Base-by-base conservation (phyloP, 2,113 vertebrate genomes). In the Ardeotis arabs region DNA sequence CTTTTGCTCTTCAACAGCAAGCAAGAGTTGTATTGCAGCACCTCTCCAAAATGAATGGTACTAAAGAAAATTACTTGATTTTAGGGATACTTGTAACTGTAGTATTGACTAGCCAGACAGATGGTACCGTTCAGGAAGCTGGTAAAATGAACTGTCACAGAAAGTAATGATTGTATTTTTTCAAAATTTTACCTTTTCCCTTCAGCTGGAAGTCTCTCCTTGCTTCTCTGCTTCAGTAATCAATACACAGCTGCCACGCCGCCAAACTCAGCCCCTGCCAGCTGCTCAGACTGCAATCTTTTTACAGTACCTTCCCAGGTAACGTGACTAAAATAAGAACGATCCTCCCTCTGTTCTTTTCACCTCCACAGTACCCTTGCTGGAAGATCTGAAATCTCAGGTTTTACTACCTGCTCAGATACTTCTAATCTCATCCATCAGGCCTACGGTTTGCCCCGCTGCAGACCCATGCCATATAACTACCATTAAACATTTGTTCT, bases 391-490 rank as follows among this genome's bases (percentile, higher is more conserved):
- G 1, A 89, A 92, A 90, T 81, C 24, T 17, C 7, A 3, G 25
- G 14, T 78, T 89, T 81, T n/a, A 80, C 53, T 39, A 2, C 16
- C 31, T 92, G 24, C 35, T 90, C 31, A 66, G 28, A 63, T 31
- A 83, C 27, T 62, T 55, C 33, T 68, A 7, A 35, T 14, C 8
- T 66, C 35, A 90, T 33, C 20, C 23, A 24, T 8, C 3, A 50
- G 55, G 84, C 4, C 5, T 13, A 68, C 28, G 35, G 33, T 35
- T 44, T 68, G 23, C 45, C 22, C 50, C 8, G 9, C 23, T 74
- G 15, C 18, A 55, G 29, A 56, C 0, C 2, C 10, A 14, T 0
- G 1, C 10, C 15, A n/a, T 49, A 3, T 2, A 66, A 10, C 67
- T 8, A 20, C 39, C 19, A 84, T 17, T 21, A 56, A 78, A 69